Conservation (phyloP, 2,113 vertebrate species). For the Cervus canadensis region DNA sequence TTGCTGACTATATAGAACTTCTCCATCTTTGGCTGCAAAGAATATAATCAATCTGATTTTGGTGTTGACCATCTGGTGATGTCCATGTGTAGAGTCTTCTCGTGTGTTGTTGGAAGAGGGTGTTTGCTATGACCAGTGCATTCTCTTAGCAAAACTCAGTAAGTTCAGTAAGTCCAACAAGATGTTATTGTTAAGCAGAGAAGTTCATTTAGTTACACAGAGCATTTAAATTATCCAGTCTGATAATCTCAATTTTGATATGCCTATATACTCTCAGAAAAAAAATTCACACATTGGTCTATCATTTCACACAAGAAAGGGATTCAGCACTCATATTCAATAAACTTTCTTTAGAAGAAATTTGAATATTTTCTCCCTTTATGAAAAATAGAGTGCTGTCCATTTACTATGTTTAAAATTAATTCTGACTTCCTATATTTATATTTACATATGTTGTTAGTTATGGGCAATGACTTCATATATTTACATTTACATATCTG, state of each 20-base stretch:
- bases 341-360: not conserved
- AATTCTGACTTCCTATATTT: not conserved
- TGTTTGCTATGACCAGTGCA: not conserved
- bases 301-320: not conserved
- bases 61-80: not conserved
- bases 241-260: not conserved
- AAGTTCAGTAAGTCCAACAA: not conserved
- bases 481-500: not conserved
- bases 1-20: not conserved
- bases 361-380: not conserved
- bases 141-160: not conserved
- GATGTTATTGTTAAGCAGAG: not conserved
- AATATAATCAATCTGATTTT: not conserved
- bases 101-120: not conserved
- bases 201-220: not conserved
- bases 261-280: not conserved
- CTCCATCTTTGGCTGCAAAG: not conserved
- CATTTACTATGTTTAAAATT: not conserved
- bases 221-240: not conserved
- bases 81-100: not conserved
- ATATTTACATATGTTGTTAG: not conserved
- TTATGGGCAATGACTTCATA: not conserved
- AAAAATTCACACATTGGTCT: not conserved
- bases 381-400: not conserved
- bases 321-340: not conserved